Conservation (phyloP, 2,113 vertebrate genomes). For the Rhinopomastus cyanomelas region DNA sequence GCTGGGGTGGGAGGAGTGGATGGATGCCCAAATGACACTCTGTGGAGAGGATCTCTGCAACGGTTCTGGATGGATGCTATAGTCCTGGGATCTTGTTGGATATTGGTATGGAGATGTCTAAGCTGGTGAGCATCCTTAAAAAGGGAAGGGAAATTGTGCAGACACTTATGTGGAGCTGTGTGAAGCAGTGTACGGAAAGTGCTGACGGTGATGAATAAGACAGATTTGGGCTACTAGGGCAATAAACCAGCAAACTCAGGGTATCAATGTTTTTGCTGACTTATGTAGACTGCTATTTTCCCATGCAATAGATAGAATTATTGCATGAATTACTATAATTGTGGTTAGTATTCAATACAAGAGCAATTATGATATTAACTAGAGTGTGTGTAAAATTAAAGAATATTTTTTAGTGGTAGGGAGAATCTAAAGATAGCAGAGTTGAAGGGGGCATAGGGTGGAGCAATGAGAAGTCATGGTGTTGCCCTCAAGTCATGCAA, state of each 20-base stretch:
- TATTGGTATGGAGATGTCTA: background rate
- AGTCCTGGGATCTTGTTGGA: background rate
- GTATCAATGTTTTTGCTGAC: background rate
- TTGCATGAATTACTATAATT: background rate
- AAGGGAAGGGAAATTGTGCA: background rate
- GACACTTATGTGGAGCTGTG: background rate
- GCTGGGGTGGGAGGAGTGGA: rapidly evolving
- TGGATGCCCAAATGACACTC: background rate
- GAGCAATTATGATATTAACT: background rate
- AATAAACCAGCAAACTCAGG: conserved; percentile 19
- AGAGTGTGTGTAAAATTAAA: background rate
- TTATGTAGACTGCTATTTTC: background rate
- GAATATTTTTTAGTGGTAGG: background rate
- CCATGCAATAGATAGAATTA: background rate
- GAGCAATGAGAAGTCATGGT: background rate
- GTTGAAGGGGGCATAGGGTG: background rate
- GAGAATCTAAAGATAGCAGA: background rate
- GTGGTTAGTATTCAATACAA: background rate
- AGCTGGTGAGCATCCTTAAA: background rate
- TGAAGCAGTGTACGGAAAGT: conserved; percentile 20
- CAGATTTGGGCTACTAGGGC: conserved; percentile 51
- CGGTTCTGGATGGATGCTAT: background rate
- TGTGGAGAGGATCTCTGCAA: background rate
- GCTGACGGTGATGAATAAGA: conserved; percentile 46
- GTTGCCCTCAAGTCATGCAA: background rate